phyloP scores from a whole-genome alignment of 2,888 invertebrate species.

The Drosophila tripunctata region DNA sequence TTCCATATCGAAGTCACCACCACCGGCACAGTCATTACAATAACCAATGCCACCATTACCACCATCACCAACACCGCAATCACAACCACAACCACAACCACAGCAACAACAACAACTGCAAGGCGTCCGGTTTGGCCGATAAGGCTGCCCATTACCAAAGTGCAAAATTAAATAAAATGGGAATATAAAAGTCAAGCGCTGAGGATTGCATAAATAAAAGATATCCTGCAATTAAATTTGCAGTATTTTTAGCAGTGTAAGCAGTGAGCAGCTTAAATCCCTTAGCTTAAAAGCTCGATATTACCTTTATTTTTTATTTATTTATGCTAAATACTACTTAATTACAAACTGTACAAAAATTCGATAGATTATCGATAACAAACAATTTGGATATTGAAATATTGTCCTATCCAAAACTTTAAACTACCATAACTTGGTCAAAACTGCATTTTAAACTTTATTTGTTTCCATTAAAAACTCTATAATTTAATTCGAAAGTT shows the following conservation, averaged over 20 bases:
- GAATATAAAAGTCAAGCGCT: background rate
- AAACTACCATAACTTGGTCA: no score
- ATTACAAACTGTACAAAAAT: no score
- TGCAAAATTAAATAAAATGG: slow-evolving; percentile 35
- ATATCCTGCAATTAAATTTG: background rate
- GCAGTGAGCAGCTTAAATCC: no score
- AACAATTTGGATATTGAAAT: no score
- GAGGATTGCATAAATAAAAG: background rate
- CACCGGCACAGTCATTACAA: slow-evolving; percentile 6
- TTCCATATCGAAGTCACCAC: slow-evolving; percentile 27
- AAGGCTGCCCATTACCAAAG: slow-evolving; percentile 13
- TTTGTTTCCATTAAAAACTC: no score
- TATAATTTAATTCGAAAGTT: no score
- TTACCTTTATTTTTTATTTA: no score
- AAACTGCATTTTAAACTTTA: no score
- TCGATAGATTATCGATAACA: no score
- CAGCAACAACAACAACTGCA: slow-evolving; percentile 11
- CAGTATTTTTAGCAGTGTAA: background rate
- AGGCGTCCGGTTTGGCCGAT: slow-evolving; percentile 23
- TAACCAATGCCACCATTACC: background rate
- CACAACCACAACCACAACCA: background rate
- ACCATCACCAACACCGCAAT: background rate
- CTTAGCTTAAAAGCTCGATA: no score
- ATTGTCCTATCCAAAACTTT: no score
- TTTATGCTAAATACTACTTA: no score